Conservation (phyloP, 37 sponge, comb jelly and placozoan genomes). For the Axinella damicornis region DNA sequence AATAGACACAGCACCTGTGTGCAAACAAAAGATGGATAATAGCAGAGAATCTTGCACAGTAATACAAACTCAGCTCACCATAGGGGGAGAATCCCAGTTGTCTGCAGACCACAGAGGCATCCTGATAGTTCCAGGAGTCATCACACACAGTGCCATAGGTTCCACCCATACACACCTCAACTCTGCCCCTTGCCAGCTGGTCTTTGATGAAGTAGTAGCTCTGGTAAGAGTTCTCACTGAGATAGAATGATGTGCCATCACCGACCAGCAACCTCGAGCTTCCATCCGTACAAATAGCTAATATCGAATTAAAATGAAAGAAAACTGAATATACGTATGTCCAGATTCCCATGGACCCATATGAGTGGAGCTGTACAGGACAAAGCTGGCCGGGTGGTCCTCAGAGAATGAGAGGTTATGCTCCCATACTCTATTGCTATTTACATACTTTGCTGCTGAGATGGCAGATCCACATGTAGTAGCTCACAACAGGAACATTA, state of each 20-base stretch:
- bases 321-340: too few relatives aligned
- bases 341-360: too few relatives aligned
- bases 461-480: too few relatives aligned
- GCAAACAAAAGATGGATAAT: not conserved
- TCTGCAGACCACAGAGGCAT: conserved; percentile 24
- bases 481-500: too few relatives aligned
- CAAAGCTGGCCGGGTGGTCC: too few relatives aligned
- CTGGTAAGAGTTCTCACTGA: not conserved
- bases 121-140: conserved; percentile 12
- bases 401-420: too few relatives aligned
- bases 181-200: conserved; percentile 18
- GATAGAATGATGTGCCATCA: conserved; percentile 4
- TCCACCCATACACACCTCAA: conserved; percentile 30
- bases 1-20: conserved; percentile 10
- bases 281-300: conserved; percentile 5
- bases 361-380: too few relatives aligned
- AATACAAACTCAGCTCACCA: not conserved
- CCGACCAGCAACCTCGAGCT: conserved; percentile 11
- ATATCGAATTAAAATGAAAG: too few relatives aligned
- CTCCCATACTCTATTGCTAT: too few relatives aligned
- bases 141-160: conserved; percentile 33
- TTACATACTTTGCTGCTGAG: too few relatives aligned
- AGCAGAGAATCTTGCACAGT: too few relatives aligned
- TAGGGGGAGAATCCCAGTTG: conserved; percentile 43
- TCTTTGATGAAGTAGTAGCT: conserved; percentile 22